A percentile compares a stretch with the other conserved stretches of the same genome.
These are phyloP conservation scores for Tautogolabrus adspersus DNA, from an alignment of 2,113 vertebrate genomes.

Conservation along the genomic window DNA sequence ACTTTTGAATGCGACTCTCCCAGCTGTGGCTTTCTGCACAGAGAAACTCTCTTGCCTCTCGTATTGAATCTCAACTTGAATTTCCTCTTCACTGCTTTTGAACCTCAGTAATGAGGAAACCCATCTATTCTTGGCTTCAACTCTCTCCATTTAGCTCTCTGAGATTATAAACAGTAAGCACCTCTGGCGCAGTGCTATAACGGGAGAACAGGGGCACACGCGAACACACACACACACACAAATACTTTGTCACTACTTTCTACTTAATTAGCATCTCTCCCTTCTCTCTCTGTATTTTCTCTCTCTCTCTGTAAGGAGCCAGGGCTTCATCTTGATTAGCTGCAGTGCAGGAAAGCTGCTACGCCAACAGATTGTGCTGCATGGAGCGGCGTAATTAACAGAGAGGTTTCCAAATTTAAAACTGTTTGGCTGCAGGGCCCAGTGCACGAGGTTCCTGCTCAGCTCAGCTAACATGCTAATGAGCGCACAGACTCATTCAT, in stretches of 20 bases:
- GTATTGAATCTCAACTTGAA: constrained; percentile 7
- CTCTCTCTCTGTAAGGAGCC: constrained; percentile 31
- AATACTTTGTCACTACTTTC: constrained; percentile 56
- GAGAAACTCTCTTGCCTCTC: not conserved
- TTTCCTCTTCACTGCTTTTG: constrained; percentile 39
- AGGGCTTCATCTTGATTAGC: constrained; percentile 65
- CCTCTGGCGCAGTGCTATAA: constrained; percentile 41
- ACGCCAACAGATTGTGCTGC: constrained; percentile 57
- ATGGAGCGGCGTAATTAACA: constrained; percentile 66
- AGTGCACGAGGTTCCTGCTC: constrained; percentile 50
- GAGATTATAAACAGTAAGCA: constrained; percentile 60
- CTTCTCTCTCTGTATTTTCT: constrained; percentile 13
- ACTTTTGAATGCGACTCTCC: not conserved
- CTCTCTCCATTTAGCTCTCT: constrained; percentile 60
- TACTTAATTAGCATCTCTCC: constrained; percentile 64
- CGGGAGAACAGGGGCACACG: constrained; percentile 11
- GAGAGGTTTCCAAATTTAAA: constrained; percentile 75
- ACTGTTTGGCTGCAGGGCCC: constrained; percentile 60
- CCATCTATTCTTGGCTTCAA: constrained; percentile 59
- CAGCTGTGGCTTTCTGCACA: not conserved
- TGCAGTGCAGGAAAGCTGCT: constrained; percentile 51
- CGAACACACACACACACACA: constrained; percentile 8
- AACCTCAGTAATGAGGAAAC: constrained; percentile 57
- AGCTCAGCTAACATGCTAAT: constrained; percentile 74
- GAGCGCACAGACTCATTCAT: constrained; percentile 72